Evolutionary conservation across 2,888 invertebrate genomes (phyloP), one percentile per base, ranked within the genome.

Genomic region (Trachelus iudaicus): DNA sequence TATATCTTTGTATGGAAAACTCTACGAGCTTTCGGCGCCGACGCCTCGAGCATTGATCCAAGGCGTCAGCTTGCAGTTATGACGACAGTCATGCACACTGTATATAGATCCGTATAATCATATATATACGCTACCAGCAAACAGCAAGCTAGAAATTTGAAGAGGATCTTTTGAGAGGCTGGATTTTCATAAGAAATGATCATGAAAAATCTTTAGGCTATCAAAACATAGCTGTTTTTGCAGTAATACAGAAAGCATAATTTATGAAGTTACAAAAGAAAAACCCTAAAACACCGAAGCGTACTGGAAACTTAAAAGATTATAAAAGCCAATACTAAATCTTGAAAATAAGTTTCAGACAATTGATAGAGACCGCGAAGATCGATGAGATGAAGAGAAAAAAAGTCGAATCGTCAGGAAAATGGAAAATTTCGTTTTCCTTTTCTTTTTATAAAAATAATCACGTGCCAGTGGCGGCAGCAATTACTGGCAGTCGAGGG

Each of bases 41-140:
- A 89, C 88, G 86, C 88, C 82, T 80, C 79, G 82, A 84, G 85
- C 91, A 91, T 91, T 87, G 91, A 91, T 91, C 90, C 89, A 79
- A 79, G 82, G 91, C 91, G 91, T 91, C 91, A 91, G 91, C 91
- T 91, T 91, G 91, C 89, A 89, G 87, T 91, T 90, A 91, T 89
- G 87, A 87, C 87, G 88, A 86, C 82, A 86, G 83, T 71, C 71
- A 71, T 71, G 71, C 71, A 13, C 37, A 37, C 69, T 31, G 40
- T 40, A 73, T 73, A 73, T 77, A 73, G 40, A 37, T 80, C 40
- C 69, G 69, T 78, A 77, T 34, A 56, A 35, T 40, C n/a, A 75
- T 78, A 76, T 35, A 75, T 30, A 77, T 75, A 77, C 34, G 13
- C 56, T 56, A 56, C 23, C 23, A 9, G 9, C 56, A 56, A 40